Conservation (phyloP, 2,113 vertebrate species). For the Datnioides undecimradiatus region DNA sequence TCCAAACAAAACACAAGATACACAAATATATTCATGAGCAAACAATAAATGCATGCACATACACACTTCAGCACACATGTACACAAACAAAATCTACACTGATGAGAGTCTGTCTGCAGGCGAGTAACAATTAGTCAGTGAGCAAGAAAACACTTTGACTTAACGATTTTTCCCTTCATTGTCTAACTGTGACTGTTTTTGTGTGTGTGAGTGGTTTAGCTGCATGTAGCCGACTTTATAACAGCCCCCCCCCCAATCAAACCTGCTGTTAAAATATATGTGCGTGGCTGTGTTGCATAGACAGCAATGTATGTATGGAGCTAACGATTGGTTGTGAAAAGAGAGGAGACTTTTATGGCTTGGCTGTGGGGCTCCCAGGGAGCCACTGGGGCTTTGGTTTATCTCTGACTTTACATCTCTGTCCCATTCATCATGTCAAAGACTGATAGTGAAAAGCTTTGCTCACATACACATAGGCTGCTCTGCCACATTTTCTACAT, state of each 20-base stretch:
- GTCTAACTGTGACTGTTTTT: slow-evolving; percentile 4
- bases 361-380: slow-evolving; percentile 49
- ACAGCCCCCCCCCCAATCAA: slow-evolving; percentile 22
- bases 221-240: slow-evolving; percentile 27
- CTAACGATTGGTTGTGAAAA: slow-evolving; percentile 55
- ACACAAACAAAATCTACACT: slow-evolving; percentile 1
- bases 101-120: slow-evolving; percentile 45
- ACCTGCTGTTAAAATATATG: slow-evolving; percentile 58
- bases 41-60: slow-evolving; percentile 23
- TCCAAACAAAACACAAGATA: background rate
- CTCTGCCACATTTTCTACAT: slow-evolving; percentile 42
- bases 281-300: slow-evolving; percentile 24
- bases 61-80: slow-evolving; percentile 15
- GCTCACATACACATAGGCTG: slow-evolving; percentile 50
- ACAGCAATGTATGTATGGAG: slow-evolving; percentile 39
- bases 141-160: slow-evolving; percentile 52
- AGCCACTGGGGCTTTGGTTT: slow-evolving; percentile 68
- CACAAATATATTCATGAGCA: slow-evolving; percentile 21
- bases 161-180: slow-evolving; percentile 33
- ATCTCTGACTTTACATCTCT: slow-evolving; percentile 77
- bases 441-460: slow-evolving; percentile 68
- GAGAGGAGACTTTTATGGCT: slow-evolving; percentile 61
- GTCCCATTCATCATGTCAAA: slow-evolving; percentile 78
- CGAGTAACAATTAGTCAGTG: slow-evolving; percentile 49
- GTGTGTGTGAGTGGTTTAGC: slow-evolving; percentile 1